Evolutionary conservation across 2,797 vertebrate genomes (phyloP).

Genomic region (Myotis planiceps): DNA sequence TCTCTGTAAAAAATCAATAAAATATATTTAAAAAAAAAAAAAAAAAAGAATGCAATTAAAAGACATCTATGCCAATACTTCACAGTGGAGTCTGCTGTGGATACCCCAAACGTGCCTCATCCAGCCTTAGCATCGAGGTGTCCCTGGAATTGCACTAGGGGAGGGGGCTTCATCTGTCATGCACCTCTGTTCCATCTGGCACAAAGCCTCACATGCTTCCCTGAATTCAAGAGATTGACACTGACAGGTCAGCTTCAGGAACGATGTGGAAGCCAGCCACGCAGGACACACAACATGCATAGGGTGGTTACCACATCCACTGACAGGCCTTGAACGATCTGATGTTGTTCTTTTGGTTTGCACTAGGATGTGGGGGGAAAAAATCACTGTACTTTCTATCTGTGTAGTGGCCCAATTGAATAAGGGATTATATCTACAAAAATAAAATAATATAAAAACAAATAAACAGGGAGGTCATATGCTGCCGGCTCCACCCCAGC

Average conservation of each 20-base stretch:
- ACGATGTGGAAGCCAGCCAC: not conserved
- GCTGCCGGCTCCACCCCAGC: no score
- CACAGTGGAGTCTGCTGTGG: not conserved
- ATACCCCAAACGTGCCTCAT: not conserved
- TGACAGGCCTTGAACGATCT: conserved; percentile 93
- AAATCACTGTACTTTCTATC: conserved; percentile 91
- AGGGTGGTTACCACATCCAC: conserved; percentile 88
- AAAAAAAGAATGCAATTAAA: not conserved
- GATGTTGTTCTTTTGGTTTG: conserved; percentile 92
- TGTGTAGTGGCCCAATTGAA: conserved; percentile 88
- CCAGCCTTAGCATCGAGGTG: not conserved
- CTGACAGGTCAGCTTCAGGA: not conserved
- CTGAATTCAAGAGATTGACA: not conserved
- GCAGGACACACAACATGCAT: not conserved
- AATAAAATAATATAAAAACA: not conserved
- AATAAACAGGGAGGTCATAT: not conserved
- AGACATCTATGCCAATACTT: not conserved
- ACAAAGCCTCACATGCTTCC: not conserved
- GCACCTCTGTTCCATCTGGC: rapidly evolving
- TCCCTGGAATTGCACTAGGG: not conserved
- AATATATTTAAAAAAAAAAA: no score
- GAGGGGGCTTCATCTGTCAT: rapidly evolving
- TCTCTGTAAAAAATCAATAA: no score
- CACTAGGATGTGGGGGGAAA: conserved; percentile 92
- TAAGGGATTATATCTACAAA: conserved; percentile 88